These are phyloP conservation scores for Hystrix brachyura DNA, from an alignment of 2,113 vertebrate species.

Conservation along the genomic window DNA sequence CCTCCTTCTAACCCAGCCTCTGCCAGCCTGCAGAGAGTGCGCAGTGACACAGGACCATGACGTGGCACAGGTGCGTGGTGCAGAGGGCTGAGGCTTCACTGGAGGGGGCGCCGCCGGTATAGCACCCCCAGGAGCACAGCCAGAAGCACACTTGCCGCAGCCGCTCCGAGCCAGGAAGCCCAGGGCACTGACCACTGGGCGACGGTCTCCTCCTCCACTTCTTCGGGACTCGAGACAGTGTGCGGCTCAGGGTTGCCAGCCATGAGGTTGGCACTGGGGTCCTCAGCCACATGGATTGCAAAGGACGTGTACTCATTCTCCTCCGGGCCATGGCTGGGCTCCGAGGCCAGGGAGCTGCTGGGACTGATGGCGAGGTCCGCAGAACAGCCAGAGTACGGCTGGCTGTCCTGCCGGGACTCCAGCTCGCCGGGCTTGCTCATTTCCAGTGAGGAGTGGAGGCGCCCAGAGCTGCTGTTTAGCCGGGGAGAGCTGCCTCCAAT, in stretches of 20 bases:
- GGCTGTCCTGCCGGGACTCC: neutral
- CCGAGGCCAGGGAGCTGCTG: neutral
- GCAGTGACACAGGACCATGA: accelerated
- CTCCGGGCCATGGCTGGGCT: conserved; percentile 47
- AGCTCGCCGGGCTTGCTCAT: conserved; percentile 75
- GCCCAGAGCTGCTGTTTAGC: neutral
- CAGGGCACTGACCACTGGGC: accelerated
- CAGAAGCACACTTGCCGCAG: neutral
- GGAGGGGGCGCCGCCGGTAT: conserved; percentile 50
- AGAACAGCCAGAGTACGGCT: conserved; percentile 9
- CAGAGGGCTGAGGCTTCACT: neutral
- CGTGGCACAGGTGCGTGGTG: neutral
- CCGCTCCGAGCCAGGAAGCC: neutral
- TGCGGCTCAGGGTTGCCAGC: neutral
- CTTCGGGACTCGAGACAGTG: accelerated
- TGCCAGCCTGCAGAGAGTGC: neutral
- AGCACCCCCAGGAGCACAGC: neutral
- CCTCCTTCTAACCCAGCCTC: neutral
- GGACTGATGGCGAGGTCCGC: conserved; percentile 76
- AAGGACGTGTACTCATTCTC: conserved; percentile 75
- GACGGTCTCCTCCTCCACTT: neutral
- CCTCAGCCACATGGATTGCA: neutral
- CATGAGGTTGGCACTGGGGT: neutral
- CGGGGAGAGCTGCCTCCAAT: neutral
- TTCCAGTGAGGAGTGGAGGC: neutral